Conservation (phyloP, 2,888 invertebrate species). For the Ophion costatus region DNA sequence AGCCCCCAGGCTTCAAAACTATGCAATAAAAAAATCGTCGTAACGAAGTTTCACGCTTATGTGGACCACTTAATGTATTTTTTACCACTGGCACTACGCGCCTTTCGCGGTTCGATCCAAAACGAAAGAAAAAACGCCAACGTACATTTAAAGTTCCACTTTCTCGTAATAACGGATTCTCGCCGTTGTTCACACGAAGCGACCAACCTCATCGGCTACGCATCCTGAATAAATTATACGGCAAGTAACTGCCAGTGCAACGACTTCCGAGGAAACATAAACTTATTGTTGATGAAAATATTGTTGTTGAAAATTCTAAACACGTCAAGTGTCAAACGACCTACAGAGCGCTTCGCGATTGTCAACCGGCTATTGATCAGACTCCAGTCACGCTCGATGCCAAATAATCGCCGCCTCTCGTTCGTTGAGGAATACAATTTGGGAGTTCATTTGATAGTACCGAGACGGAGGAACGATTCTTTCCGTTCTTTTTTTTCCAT, state of each 20-base stretch:
- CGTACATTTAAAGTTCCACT: too few relatives aligned
- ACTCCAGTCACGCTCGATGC: constrained; percentile 1
- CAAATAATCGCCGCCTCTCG: constrained; percentile 3
- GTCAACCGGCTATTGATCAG: constrained; percentile 23
- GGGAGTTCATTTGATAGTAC: not conserved
- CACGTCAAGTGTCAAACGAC: not conserved
- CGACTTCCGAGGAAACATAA: not conserved
- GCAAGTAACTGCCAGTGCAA: not conserved
- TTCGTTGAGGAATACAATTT: not conserved
- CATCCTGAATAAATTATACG: too few relatives aligned
- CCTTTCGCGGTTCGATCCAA: too few relatives aligned
- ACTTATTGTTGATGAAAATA: constrained; percentile 14
- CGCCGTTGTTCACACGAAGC: too few relatives aligned
- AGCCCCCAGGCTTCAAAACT: too few relatives aligned
- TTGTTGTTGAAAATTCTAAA: constrained; percentile 9
- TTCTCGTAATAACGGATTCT: too few relatives aligned
- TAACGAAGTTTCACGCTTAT: too few relatives aligned
- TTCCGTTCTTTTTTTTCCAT: constrained; percentile 13
- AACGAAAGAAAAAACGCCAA: too few relatives aligned
- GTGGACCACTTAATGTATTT: too few relatives aligned
- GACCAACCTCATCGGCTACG: too few relatives aligned
- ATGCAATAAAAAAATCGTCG: too few relatives aligned
- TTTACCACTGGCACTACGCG: too few relatives aligned
- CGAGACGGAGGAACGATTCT: not conserved
- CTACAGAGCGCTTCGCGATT: not conserved